phyloP scores from a whole-genome alignment of 2,797 vertebrate genomes.

The Liparis tanakae region DNA sequence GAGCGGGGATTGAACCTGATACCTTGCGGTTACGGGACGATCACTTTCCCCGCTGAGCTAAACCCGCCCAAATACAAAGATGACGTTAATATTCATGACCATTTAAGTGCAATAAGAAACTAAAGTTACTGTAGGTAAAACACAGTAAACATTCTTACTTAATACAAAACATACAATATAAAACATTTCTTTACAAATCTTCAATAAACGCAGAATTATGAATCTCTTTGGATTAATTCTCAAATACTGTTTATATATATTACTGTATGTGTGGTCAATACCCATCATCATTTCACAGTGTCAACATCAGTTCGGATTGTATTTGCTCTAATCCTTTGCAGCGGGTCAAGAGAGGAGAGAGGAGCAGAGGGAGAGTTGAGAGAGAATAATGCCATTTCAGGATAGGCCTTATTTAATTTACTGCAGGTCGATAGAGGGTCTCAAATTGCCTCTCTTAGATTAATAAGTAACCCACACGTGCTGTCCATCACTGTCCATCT shows the following conservation, averaged over 20 bases:
- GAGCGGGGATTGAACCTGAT: too few species aligned
- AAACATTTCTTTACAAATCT: conserved; percentile 5
- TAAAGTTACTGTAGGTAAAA: background rate
- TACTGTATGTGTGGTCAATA: conserved; percentile 69
- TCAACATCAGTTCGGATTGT: conserved; percentile 72
- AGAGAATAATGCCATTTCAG: conserved; percentile 85
- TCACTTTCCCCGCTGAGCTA: too few species aligned
- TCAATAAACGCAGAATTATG: conserved; percentile 24
- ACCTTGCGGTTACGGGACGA: too few species aligned
- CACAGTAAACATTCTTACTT: background rate
- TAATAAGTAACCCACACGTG: conserved; percentile 87
- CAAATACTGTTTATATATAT: conserved; percentile 32
- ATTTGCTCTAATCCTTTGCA: conserved; percentile 79
- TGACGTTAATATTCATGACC: too few species aligned
- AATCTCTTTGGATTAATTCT: conserved; percentile 44
- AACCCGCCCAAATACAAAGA: too few species aligned
- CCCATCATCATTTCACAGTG: conserved; percentile 74
- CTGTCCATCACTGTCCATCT: conserved; percentile 89
- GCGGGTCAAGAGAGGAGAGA: conserved; percentile 62
- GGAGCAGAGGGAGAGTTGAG: conserved; percentile 74
- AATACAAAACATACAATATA: background rate
- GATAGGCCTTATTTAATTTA: conserved; percentile 88
- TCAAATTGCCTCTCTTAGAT: conserved; percentile 86
- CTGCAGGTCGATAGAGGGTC: conserved; percentile 87
- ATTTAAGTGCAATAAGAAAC: background rate